These are phyloP conservation scores for Cenopis cana DNA, from an alignment of 2,888 invertebrate genomes.

Conservation along the genomic window DNA sequence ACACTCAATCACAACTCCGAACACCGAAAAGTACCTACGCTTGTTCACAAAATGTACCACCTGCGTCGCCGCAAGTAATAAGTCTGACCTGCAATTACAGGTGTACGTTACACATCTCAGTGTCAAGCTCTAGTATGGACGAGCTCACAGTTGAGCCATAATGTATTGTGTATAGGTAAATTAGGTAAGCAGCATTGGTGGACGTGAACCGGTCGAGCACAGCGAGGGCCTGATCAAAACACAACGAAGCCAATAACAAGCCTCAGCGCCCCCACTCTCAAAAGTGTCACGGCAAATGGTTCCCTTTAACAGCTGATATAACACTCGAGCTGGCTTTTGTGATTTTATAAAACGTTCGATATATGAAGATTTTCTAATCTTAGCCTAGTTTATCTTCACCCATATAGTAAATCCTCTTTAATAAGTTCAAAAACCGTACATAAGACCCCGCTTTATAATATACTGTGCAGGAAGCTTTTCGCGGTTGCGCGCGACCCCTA, in stretches of 20 bases:
- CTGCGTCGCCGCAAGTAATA: not conserved
- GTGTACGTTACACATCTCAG: not conserved
- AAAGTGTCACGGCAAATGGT: slow-evolving; percentile 30
- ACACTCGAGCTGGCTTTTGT: not conserved
- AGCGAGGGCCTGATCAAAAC: slow-evolving; percentile 3
- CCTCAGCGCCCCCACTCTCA: slow-evolving; percentile 22
- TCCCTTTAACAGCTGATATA: slow-evolving; percentile 13
- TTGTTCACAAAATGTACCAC: not conserved
- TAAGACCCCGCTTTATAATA: no score
- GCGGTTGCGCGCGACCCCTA: no score
- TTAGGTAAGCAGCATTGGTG: not conserved
- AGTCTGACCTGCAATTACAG: not conserved
- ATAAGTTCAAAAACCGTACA: no score
- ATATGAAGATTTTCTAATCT: no score
- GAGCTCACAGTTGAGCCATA: not conserved
- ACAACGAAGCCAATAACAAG: slow-evolving; percentile 25
- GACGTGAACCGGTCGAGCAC: slow-evolving; percentile 5
- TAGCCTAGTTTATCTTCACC: no score
- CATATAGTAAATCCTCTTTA: no score
- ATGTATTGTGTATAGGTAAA: not conserved
- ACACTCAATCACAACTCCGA: not conserved
- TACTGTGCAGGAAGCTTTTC: no score
- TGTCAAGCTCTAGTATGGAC: not conserved
- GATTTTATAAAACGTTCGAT: not conserved
- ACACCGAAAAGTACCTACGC: not conserved